These are phyloP conservation scores for Camelus dromedarius DNA, from an alignment of 2,113 vertebrate species.

Conservation along the genomic window DNA sequence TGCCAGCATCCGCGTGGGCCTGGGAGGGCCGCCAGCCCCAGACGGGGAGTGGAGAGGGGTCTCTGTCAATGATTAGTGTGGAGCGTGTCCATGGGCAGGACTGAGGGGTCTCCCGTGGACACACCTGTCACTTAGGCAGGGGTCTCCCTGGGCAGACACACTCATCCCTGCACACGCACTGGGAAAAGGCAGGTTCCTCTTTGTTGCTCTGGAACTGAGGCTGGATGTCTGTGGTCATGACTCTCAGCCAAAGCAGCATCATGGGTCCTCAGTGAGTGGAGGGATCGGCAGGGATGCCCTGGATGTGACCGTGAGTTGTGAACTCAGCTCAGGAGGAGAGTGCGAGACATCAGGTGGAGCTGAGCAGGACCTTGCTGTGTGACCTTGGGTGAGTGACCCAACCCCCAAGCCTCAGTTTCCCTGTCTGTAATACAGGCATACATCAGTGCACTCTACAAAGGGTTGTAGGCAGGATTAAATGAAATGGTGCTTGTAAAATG, in stretches of 20 bases:
- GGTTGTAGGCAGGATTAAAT: rapidly evolving
- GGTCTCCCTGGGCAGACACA: neutral
- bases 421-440: neutral
- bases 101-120: neutral
- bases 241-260: neutral
- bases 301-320: rapidly evolving
- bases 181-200: neutral
- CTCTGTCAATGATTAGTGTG: rapidly evolving
- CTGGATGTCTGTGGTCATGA: neutral
- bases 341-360: rapidly evolving
- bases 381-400: neutral
- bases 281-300: neutral
- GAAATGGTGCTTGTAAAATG: neutral
- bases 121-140: neutral
- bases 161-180: rapidly evolving
- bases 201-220: neutral
- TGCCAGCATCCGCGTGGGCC: rapidly evolving
- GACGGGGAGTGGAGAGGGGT: neutral
- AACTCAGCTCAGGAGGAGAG: neutral
- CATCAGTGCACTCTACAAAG: rapidly evolving
- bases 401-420: neutral
- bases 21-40: neutral
- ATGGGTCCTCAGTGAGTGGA: rapidly evolving
- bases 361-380: rapidly evolving
- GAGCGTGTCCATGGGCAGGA: neutral